Evolutionary conservation across 2,113 vertebrate species (phyloP), one percentile per base, ranked within the genome.

Genomic region (rat (Rattus norvegicus)): DNA sequence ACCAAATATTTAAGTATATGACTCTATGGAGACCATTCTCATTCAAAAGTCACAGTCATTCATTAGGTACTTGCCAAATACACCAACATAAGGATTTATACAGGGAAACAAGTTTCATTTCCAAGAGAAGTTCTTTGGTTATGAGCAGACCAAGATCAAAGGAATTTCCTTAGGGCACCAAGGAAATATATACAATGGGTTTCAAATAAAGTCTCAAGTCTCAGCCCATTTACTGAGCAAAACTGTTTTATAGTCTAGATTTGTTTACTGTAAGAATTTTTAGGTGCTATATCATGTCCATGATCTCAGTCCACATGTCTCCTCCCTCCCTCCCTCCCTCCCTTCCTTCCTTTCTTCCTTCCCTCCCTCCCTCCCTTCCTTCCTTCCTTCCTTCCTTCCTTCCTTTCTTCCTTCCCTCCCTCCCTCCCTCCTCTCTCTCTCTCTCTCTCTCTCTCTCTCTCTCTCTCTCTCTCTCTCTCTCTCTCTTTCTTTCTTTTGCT

Each of bases 181-280:
- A 87, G 14, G 7, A 36, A 90, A 33, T 14, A 67, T 36, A 43
- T 77, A 4, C 39, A 52, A 90, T 47, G 16, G 6, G 20, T 83
- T 94, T 93, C 39, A 70, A 84, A 65, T 54, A 22, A 0, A 79
- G 13, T n/a, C 24, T 59, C 28, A 59, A 0, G 49, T 0, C 26
- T 89, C 47, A 90, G 24, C 12, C 5, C 28, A 86, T 11, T 10
- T 16, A 13, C 11, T 72, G 47, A 86, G 8, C 16, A 43, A 12
- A 63, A 24, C 52, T 47, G 14, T 39, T 30, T 81, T 20, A 6
- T 10, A 33, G 39, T 93, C 26, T 80, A 24, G 3, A 30, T 86
- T 92, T 93, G 52, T 92, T 92, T 61, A 65, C 75, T 59, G 0
- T 84, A 56, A 94, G 24, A 43, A 90, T 47, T 88, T 85, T 85